Evolutionary conservation across 2,888 invertebrate species (phyloP).

Genomic region (Yponomeuta malinellus): DNA sequence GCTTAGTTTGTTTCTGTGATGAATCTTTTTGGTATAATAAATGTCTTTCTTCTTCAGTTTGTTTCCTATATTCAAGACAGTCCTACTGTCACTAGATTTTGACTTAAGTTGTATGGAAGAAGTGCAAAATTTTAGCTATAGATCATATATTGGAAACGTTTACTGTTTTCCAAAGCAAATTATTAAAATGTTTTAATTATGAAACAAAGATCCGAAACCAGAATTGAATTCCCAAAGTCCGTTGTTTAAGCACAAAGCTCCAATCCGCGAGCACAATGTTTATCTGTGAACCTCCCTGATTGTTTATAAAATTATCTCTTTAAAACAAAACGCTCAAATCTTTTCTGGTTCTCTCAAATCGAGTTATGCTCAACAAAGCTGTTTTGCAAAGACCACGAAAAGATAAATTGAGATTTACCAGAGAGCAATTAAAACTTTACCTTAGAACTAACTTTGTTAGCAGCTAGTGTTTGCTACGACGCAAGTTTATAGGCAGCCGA

Average conservation of each 20-base stretch:
- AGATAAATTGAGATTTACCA: slow-evolving; percentile 70
- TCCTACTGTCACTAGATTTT: too few relatives aligned
- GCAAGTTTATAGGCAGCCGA: slow-evolving; percentile 47
- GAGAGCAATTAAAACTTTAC: slow-evolving; percentile 74
- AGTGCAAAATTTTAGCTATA: too few relatives aligned
- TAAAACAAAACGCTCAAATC: slow-evolving; percentile 10
- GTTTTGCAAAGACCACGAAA: slow-evolving; percentile 61
- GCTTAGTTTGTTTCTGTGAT: too few relatives aligned
- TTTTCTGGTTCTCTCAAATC: slow-evolving; percentile 34
- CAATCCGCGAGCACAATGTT: background rate
- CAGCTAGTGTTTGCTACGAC: slow-evolving; percentile 49
- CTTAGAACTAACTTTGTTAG: slow-evolving; percentile 70
- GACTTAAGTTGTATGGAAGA: too few relatives aligned
- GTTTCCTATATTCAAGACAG: too few relatives aligned
- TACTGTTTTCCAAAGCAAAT: too few relatives aligned
- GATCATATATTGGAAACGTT: too few relatives aligned
- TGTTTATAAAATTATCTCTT: slow-evolving; percentile 6
- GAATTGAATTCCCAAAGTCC: background rate
- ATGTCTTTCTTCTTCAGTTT: too few relatives aligned
- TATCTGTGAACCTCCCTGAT: background rate
- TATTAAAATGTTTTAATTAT: too few relatives aligned
- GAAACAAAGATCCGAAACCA: too few relatives aligned
- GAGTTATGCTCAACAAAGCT: slow-evolving; percentile 68
- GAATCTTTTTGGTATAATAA: too few relatives aligned
- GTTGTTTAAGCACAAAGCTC: background rate